Evolutionary conservation across 2,797 vertebrate genomes (phyloP), one percentile per base, ranked within the genome.

Genomic region (Serranus cabrilla): DNA sequence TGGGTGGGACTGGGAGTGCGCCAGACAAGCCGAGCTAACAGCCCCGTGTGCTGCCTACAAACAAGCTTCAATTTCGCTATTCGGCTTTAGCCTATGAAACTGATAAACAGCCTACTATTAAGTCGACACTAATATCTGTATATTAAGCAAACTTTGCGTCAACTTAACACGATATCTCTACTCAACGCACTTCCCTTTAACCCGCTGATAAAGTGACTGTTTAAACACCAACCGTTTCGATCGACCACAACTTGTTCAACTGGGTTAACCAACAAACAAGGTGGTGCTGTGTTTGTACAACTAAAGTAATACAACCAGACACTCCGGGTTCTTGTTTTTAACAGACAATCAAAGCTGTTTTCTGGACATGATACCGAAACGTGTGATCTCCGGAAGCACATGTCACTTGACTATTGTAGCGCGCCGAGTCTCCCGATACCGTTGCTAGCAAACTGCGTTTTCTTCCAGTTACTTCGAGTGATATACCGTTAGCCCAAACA

Each of bases 301-400:
- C 11, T 12, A 18, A 39, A 27, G 1, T 1, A 47, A n/a, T 16
- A 34, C 20, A 46, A 31, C 13, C 3, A 37, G 1, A 47, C 31
- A 11, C 12, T 0, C 5, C 5, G 0, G 1, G 10, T 1, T 6
- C 7, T 2, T 8, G 27, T 51, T 34, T 45, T 54, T 11, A 5
- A n/a, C 20, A 27, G 11, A 31, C 51, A 52, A 40, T 49, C 18
- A 7, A 18, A 13, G 54, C 12, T 14, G 78, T 85, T 88, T 87
- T 51, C 31, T 20, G 43, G 21, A 64, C 27, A 23, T 0, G 84
- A 89, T 84, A 89, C 57, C 55, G 82, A 87, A 88, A 86, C 81
- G 85, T 72, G 82, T 82, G 79, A 75, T 89, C 85, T 90, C 86
- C 91, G 90, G 91, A 93, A 92, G 91, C 93, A 94, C 93, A 92